Conservation (phyloP, 2,888 invertebrate genomes). For the Cerastis leucographa region DNA sequence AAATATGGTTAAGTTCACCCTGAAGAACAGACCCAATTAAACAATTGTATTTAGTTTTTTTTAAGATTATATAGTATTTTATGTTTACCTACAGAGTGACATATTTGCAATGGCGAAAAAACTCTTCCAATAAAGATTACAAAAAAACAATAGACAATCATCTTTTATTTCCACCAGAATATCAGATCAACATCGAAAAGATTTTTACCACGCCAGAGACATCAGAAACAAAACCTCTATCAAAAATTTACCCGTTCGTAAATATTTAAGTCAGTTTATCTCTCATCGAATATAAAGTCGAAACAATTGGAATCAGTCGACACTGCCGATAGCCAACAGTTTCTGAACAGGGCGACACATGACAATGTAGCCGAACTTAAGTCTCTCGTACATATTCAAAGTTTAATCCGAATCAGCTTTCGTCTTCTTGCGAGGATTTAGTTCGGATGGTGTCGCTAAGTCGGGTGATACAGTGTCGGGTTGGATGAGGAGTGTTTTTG, state of each 20-base stretch:
- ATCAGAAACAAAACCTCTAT: neutral
- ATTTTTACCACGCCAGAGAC: neutral
- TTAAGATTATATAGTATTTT: no score
- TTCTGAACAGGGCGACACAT: constrained; percentile 70
- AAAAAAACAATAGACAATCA: neutral
- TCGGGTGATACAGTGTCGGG: constrained; percentile 59
- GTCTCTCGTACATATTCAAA: constrained; percentile 85
- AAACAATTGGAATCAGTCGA: constrained; percentile 64
- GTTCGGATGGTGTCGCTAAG: constrained; percentile 73
- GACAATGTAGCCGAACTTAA: constrained; percentile 72
- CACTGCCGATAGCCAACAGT: constrained; percentile 65
- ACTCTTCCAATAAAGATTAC: no score
- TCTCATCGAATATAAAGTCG: constrained; percentile 46
- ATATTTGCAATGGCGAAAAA: no score
- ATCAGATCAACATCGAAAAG: neutral
- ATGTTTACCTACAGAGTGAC: no score
- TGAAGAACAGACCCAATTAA: no score
- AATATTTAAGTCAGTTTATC: constrained; percentile 53
- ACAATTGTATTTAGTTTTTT: no score
- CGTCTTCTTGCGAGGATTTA: constrained; percentile 77
- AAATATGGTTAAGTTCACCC: no score
- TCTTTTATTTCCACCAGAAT: constrained; percentile 3
- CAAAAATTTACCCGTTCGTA: constrained; percentile 16
- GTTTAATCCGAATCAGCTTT: constrained; percentile 87
- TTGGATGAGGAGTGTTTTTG: constrained; percentile 30